Conservation (phyloP, 2,888 invertebrate species). For the Oscheius sp. region DNA sequence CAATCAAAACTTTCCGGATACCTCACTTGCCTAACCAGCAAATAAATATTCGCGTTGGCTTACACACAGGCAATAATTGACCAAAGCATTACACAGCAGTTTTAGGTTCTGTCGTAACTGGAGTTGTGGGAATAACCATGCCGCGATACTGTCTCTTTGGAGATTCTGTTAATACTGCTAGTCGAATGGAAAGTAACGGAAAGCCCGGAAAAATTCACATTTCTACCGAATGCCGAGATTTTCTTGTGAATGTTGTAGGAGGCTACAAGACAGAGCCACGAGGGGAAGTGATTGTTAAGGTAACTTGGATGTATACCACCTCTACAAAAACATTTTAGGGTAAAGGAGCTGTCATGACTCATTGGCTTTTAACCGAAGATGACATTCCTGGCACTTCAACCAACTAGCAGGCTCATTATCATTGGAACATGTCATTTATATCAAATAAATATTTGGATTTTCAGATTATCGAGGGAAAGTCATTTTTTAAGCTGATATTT, state of each 20-base stretch:
- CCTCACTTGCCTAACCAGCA: slow-evolving; percentile 51
- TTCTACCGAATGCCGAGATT: slow-evolving; percentile 58
- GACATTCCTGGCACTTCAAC: not conserved
- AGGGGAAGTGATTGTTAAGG: slow-evolving; percentile 67
- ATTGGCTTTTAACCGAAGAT: slow-evolving; percentile 43
- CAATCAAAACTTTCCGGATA: slow-evolving; percentile 45
- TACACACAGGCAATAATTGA: slow-evolving; percentile 35
- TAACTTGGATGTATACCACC: not conserved
- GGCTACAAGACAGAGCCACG: slow-evolving; percentile 63
- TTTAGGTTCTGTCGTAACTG: slow-evolving; percentile 51
- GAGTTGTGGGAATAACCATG: slow-evolving; percentile 60
- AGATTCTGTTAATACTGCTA: slow-evolving; percentile 60
- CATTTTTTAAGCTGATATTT: too few relatives aligned
- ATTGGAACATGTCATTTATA: too few relatives aligned
- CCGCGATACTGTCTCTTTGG: slow-evolving; percentile 62
- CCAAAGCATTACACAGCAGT: not conserved
- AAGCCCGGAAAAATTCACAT: slow-evolving; percentile 66
- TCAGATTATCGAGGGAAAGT: too few relatives aligned
- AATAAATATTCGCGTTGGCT: slow-evolving; percentile 55
- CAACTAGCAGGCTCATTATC: too few relatives aligned
- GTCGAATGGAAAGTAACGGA: slow-evolving; percentile 58
- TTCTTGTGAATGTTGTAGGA: slow-evolving; percentile 60
- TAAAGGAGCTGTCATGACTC: slow-evolving; percentile 52
- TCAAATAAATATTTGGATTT: too few relatives aligned
- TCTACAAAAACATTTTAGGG: slow-evolving; percentile 37